Conservation (phyloP, 2,797 vertebrate genomes). For the Morus bassanus region DNA sequence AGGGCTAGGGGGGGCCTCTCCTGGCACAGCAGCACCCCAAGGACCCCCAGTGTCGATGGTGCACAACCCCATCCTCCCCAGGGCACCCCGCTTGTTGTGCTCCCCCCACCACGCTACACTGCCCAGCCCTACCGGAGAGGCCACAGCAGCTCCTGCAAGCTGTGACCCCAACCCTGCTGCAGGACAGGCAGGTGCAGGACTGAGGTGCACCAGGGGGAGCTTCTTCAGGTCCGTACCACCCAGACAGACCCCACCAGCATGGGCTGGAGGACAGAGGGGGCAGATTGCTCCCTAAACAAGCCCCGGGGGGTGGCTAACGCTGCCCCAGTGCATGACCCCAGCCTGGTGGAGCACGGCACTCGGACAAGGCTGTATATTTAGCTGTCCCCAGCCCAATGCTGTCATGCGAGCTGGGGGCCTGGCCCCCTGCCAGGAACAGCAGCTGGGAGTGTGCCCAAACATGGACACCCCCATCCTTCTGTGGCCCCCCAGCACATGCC, state of each 20-base stretch:
- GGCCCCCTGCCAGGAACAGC: constrained; percentile 1
- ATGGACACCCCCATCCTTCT: background rate
- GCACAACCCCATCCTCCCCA: background rate
- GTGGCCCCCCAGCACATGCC: background rate
- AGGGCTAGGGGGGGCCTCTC: background rate
- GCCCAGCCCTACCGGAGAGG: fast-evolving
- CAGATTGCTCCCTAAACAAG: fast-evolving
- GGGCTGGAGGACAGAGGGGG: background rate
- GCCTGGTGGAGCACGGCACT: fast-evolving
- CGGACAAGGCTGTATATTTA: background rate
- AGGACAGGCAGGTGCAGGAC: background rate
- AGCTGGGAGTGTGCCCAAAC: background rate
- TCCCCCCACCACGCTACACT: fast-evolving
- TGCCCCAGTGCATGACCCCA: background rate
- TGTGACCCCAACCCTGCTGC: background rate
- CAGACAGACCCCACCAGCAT: background rate
- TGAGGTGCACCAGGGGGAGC: fast-evolving
- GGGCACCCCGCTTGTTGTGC: background rate
- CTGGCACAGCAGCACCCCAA: background rate
- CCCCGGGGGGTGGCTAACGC: fast-evolving
- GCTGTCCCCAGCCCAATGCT: background rate
- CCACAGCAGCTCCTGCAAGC: background rate
- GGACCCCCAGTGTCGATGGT: background rate
- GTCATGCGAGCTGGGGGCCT: constrained; percentile 11
- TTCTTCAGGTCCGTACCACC: background rate